Evolutionary conservation across 1,140 invertebrate genomes (phyloP).

Genomic region (Phymastichus coffea): DNA sequence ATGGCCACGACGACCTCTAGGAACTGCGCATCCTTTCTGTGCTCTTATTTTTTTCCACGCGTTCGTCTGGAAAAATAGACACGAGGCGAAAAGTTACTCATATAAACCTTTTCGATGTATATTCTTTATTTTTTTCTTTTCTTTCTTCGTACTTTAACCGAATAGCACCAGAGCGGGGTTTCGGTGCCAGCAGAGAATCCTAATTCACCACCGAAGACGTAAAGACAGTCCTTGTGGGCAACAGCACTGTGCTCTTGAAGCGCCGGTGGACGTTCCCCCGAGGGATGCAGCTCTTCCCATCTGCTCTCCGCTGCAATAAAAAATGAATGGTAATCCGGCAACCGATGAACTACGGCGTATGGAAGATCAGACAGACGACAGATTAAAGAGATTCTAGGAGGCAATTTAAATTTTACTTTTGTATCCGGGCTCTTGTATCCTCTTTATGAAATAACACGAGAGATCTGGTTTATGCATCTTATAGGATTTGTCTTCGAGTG

Average conservation of each 20-base stretch:
- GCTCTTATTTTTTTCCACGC: constrained; percentile 69
- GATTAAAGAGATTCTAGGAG: no score
- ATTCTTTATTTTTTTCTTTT: not conserved
- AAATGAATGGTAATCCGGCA: no score
- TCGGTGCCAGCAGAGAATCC: constrained; percentile 76
- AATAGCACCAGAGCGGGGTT: constrained; percentile 86
- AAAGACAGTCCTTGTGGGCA: constrained; percentile 72
- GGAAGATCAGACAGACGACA: no score
- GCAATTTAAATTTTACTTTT: no score
- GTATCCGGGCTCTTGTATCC: no score
- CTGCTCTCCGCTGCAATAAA: constrained; percentile 65
- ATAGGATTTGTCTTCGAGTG: no score
- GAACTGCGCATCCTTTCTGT: constrained; percentile 63
- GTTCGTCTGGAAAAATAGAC: constrained; percentile 56
- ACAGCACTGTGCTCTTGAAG: constrained; percentile 85
- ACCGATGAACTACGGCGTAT: no score
- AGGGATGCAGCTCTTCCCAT: constrained; percentile 70
- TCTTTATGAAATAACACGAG: no score
- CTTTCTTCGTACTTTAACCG: constrained; percentile 64
- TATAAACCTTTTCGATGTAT: not conserved
- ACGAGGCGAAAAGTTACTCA: no score
- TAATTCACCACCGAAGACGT: constrained; percentile 88
- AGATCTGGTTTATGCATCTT: no score
- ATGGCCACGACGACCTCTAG: constrained; percentile 79
- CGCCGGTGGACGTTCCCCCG: constrained; percentile 72